Conservation (phyloP, 2,113 vertebrate species). For the Clinocottus analis region DNA sequence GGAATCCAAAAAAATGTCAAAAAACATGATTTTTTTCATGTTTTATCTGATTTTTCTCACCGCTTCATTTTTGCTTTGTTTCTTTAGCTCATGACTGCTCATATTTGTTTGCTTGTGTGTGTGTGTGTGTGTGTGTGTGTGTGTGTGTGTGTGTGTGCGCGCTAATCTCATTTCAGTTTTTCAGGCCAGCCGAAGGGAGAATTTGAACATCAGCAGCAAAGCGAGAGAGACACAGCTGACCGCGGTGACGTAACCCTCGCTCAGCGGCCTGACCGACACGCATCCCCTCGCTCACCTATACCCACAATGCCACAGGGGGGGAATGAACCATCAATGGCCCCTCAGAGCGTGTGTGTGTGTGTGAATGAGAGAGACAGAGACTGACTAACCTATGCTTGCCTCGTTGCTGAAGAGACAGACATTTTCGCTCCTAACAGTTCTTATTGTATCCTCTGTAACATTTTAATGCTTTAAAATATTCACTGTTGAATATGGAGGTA, state of each 20-base stretch:
- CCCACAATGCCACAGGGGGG: conserved; percentile 47
- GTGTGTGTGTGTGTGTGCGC: conserved; percentile 33
- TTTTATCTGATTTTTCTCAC: conserved; percentile 1
- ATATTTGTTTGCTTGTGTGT: conserved; percentile 50
- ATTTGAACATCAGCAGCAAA: conserved; percentile 57
- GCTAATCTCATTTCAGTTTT: conserved; percentile 62
- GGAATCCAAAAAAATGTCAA: conserved; percentile 19
- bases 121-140: conserved; percentile 31
- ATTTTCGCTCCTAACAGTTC: conserved; percentile 15
- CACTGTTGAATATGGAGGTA: conserved; percentile 31
- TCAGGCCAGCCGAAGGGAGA: conserved; percentile 58
- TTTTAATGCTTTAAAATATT: conserved; percentile 20
- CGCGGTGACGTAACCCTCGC: conserved; percentile 66
- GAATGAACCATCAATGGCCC: conserved; percentile 68
- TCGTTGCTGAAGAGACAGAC: conserved; percentile 39
- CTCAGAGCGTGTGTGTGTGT: conserved; percentile 48
- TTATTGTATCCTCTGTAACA: conserved; percentile 12
- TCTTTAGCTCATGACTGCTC: conserved; percentile 54
- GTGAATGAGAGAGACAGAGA: conserved; percentile 5
- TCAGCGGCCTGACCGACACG: conserved; percentile 35
- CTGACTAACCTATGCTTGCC: conserved; percentile 45
- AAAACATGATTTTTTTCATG: too few species aligned
- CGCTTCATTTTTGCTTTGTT: conserved; percentile 44
- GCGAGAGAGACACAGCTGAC: conserved; percentile 69
- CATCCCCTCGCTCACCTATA: conserved; percentile 55